Percentiles rank a stretch among this genome's conserved stretches.
Evolutionary conservation across 1,140 invertebrate species (phyloP).

Genomic region (Orius insidiosus): DNA sequence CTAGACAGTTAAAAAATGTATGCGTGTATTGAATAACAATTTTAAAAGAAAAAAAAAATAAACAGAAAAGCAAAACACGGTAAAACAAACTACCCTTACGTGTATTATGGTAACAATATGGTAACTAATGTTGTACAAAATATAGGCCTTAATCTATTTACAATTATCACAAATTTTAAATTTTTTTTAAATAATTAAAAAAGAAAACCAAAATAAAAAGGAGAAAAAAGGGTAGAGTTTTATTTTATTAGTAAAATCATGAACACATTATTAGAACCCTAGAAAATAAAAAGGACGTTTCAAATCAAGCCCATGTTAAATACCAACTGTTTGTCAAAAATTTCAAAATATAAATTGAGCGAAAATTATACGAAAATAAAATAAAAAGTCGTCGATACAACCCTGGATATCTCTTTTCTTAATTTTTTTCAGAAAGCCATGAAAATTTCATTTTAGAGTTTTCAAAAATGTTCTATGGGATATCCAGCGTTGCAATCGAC

Average conservation of each 20-base stretch:
- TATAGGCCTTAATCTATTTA: conserved; percentile 2
- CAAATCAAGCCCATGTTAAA: not conserved
- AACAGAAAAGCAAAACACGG: not conserved
- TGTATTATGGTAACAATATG: conserved; percentile 8
- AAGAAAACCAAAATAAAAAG: not conserved
- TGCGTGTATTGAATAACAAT: not conserved
- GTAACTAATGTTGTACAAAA: conserved; percentile 2
- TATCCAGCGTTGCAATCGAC: no score
- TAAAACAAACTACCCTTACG: conserved; percentile 8
- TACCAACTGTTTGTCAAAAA: not conserved
- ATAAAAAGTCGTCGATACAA: not conserved
- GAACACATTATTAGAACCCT: not conserved
- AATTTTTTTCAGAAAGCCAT: no score
- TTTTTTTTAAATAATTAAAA: conserved; percentile 2
- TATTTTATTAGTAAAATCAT: conserved; percentile 3
- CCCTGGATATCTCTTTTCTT: not conserved
- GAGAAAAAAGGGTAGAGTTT: conserved; percentile 1
- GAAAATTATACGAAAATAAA: not conserved
- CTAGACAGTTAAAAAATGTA: not conserved
- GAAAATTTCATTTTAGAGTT: no score
- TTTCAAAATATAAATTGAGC: not conserved
- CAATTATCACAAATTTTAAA: not conserved
- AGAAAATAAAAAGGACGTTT: not conserved
- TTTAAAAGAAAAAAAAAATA: not conserved
- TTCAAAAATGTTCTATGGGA: not conserved